Base-by-base conservation (phyloP, 2,888 invertebrate genomes). In the Hydraecia micacea region DNA sequence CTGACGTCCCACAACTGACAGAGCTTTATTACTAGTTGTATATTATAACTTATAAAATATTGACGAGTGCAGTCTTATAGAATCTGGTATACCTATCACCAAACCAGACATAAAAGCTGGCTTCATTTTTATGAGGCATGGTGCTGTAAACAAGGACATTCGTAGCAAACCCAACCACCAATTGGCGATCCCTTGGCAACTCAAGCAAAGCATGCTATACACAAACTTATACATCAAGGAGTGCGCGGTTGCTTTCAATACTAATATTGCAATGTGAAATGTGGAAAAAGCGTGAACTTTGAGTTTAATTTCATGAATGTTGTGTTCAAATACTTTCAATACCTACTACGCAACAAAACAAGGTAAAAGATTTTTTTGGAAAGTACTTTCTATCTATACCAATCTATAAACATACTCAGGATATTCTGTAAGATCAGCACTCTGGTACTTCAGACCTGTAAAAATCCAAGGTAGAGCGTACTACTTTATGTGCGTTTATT, bases 1-100 rank as follows among this genome's bases (percentile, higher is more conserved):
- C 84, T 80, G 81, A 84, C 86, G 74, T 78, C 79, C 77, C 58
- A 69, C 80, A 60, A 62, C 79, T 72, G 49, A 36, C 86, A 87
- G 85, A 71, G 73, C 36, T 81, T 65, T 46, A 73, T 60, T 76
- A 86, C 86, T 84, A 86, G 85, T 76, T 28, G 15, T 62, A 55
- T 52, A 60, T 28, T 60, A 18, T 15, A 73, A 79, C 28, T 66
- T 60, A 46, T 55, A 58, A 71, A 68, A 71, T 60, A 75, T 75
- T 69, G 6, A 60, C 36, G 25, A 46, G 65, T 66, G 46, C 25
- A 69, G 60, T 52, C 7, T 39, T 55, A 18, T 63, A 65, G 55
- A 52, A 42, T 21, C 49, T 42, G n/a, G 8, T 60, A 25, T 62
- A 42, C 1, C 36, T 36, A 72, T 46, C 13, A 60, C 11, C 21